A percentile compares a stretch with the other conserved stretches of the same genome.
Evolutionary conservation across 2,113 vertebrate species (phyloP).

Genomic region (Arenaria interpres): DNA sequence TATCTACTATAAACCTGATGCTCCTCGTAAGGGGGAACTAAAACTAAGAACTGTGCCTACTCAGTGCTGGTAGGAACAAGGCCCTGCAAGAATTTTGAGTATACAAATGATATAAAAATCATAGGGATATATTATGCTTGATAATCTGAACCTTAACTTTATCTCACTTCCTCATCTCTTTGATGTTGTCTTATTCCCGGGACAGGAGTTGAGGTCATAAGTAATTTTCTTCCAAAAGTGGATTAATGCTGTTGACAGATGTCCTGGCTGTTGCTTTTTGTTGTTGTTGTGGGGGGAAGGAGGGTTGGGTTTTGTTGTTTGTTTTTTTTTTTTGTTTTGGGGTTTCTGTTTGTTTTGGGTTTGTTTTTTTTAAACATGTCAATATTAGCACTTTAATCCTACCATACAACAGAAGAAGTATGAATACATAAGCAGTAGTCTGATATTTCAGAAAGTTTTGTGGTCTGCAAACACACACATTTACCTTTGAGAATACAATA

Average conservation of each 20-base stretch:
- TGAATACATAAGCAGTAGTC: neutral
- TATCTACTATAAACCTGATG: neutral
- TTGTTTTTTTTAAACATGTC: neutral
- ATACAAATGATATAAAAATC: neutral
- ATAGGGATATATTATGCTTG: neutral
- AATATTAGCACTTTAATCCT: neutral
- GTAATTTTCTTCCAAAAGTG: neutral
- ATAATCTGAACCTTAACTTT: constrained; percentile 10
- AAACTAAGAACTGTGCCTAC: neutral
- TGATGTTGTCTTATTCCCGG: neutral
- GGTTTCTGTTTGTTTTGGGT: too few relatives aligned
- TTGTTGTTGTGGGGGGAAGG: neutral
- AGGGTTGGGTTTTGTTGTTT: neutral
- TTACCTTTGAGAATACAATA: neutral
- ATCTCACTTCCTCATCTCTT: neutral
- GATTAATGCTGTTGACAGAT: neutral
- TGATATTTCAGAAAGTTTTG: neutral
- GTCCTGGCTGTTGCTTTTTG: neutral
- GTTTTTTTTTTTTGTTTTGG: neutral
- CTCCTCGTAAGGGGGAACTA: neutral
- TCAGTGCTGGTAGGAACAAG: neutral
- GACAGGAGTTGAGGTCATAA: neutral
- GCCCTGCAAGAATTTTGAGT: neutral
- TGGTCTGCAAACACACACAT: neutral
- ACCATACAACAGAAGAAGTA: neutral